A percentile compares a stretch with the other conserved stretches of the same genome.
Evolutionary conservation across 2,888 invertebrate species (phyloP).

Genomic region (Cantharis rustica): DNA sequence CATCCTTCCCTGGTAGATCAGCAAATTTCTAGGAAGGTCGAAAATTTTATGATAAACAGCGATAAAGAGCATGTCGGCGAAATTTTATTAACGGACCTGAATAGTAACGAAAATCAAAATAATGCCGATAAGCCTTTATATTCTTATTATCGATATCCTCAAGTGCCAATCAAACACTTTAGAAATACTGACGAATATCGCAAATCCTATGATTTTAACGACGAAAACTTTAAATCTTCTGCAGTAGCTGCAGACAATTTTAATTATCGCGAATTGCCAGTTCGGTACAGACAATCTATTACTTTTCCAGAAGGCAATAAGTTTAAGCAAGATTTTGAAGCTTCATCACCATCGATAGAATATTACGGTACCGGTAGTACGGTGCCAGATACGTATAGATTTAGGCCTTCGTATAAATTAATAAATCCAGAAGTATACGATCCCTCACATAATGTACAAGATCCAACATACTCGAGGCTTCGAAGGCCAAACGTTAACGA

Average conservation of each 20-base stretch:
- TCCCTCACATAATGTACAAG: background rate
- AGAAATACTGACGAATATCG: background rate
- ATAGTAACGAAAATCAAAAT: conserved; percentile 37
- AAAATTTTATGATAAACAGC: conserved; percentile 30
- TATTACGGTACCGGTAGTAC: conserved; percentile 19
- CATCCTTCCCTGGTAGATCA: background rate
- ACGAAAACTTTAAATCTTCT: conserved; percentile 21
- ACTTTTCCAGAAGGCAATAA: conserved; percentile 32
- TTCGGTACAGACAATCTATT: conserved; percentile 19
- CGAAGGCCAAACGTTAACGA: conserved; percentile 3
- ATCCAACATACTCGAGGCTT: background rate
- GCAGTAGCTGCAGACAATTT: conserved; percentile 11
- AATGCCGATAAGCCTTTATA: background rate
- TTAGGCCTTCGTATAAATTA: background rate
- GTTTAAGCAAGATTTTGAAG: conserved; percentile 44
- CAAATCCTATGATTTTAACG: conserved; percentile 32
- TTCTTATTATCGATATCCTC: background rate
- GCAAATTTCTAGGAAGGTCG: conserved; percentile 13
- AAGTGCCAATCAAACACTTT: background rate
- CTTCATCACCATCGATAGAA: conserved; percentile 37
- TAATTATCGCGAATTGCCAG: conserved; percentile 9
- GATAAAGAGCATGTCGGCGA: conserved; percentile 54
- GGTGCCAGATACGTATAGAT: background rate
- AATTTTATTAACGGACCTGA: conserved; percentile 46
- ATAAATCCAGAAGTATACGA: background rate